Percentiles rank a stretch among this genome's conserved stretches.
These are phyloP conservation scores for Heliconius hermathena DNA, from an alignment of 1,140 invertebrate genomes.

Conservation along the genomic window DNA sequence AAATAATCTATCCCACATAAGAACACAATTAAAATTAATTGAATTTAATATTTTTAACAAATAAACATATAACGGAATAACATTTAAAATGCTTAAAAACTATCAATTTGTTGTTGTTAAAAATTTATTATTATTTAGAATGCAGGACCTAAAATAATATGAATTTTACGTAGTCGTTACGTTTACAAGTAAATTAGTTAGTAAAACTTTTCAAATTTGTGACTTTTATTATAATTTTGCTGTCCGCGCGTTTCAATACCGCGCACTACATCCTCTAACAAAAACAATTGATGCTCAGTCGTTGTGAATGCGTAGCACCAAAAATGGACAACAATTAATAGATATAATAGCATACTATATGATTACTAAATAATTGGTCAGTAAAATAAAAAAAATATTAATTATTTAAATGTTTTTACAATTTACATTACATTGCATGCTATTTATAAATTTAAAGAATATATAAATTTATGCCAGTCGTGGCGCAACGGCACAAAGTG, in stretches of 20 bases:
- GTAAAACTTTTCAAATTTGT: neutral
- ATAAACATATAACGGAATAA: too few relatives aligned
- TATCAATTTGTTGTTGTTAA: too few relatives aligned
- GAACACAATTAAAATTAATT: neutral
- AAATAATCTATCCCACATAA: neutral
- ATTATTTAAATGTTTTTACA: neutral
- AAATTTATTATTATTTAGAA: too few relatives aligned
- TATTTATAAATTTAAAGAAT: too few relatives aligned
- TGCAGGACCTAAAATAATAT: too few relatives aligned
- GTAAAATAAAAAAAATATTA: neutral
- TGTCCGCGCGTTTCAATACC: neutral
- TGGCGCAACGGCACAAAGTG: too few relatives aligned
- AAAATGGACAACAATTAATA: neutral
- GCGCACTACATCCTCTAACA: neutral
- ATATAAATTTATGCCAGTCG: too few relatives aligned
- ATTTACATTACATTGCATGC: too few relatives aligned
- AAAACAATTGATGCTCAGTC: constrained; percentile 11
- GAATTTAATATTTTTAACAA: too few relatives aligned
- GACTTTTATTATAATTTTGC: neutral
- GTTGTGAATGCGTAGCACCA: neutral
- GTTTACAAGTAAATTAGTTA: neutral
- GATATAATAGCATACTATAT: neutral
- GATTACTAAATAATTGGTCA: neutral
- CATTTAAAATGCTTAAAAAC: too few relatives aligned
- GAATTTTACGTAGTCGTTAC: too few relatives aligned